Base-by-base conservation (phyloP, 2,888 invertebrate genomes). In the Branchipolynoe longqiensis region DNA sequence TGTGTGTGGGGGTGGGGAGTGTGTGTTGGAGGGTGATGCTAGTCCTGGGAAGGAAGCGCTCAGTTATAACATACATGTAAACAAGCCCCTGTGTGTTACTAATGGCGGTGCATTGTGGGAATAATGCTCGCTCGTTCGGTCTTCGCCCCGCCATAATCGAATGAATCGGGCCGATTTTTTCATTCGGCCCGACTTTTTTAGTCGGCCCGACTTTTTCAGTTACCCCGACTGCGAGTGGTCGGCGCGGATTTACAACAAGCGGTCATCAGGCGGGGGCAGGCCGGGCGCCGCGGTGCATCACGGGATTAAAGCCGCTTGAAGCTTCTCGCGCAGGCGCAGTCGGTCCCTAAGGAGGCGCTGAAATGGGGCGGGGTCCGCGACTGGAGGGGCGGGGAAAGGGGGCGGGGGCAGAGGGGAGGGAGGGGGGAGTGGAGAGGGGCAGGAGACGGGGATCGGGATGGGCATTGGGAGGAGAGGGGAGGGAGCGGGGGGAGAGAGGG, bases 211-310 rank as follows among this genome's bases (percentile, higher is more conserved):
- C 62, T 69, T 38, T 38, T 69, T 18, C 48, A 8, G 48, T 8
- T 48, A 8, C 48, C 48, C 48, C 48, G 18, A 8, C 48, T 18
- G 8, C 18, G 38, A 69, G 69, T 38, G 69, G 12, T 18, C 78
- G 48, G 22, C 48, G 28, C 48, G 12, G 78, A 54, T 78, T 78
- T 78, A 48, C 48, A 41, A 78, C 78, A 78, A 78, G 78, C 48
- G 78, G 78, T 78, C 78, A 78, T 78, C 78, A 78, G 78, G n/a
- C 28, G 31, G 28, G 41, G 3, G 6, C 78, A n/a, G n/a, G n/a
- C n/a, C n/a, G n/a, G n/a, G n/a, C 48, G 4, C 48, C 48, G 78
- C 54, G 18, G 28, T 78, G 78, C 78, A 78, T 78, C 78, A 78
- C 48, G 78, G 28, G 41, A 78, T 78, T 78, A 78, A 78, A 78